Base-by-base conservation (phyloP, 2,888 invertebrate genomes). In the Neoaliturus tenellus region DNA sequence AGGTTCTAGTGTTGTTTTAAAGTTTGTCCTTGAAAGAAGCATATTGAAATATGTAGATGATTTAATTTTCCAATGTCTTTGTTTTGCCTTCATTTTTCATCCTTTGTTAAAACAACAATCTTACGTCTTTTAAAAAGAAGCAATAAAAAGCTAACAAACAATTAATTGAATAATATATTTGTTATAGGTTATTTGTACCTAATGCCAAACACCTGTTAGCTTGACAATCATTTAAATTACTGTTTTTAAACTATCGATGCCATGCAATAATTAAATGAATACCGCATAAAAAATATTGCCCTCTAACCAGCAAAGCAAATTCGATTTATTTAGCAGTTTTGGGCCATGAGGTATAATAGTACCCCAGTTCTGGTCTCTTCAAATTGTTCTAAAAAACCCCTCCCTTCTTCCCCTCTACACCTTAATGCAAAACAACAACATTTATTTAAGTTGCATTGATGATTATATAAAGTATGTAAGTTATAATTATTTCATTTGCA, bases 351-450 rank as follows among this genome's bases (percentile, higher is more conserved):
- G 31, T 28, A 31, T 28, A 62, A 14, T 28, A 6, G 14, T 62
- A 23, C 14, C 51, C 51, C 23, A 14, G 5, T 71, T 71, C 41
- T 4, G n/a, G 71, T 39, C 41, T 39, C 41, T 71, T 39, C 12
- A 23, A 39, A n/a, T 71, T 20, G n/a, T 39, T 39, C 23, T 33
- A 39, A 39, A 71, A 23, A 39, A 23, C n/a, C 31, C 33, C 69
- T 25, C 33, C 69, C n/a, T 35, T 69, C 35, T 69, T 20, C 35
- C 35, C 35, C 71, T 39, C n/a, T 39, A 39, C 41, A 35, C 71
- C 25, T 71, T 39, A 75, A 75, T 25, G 75, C 75, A 75, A 75
- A 75, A 75, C 75, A 75, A 75, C 75, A 75, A 75, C 75, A 75
- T 17, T 55, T 55, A 62, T 20, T 62, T 62, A 2, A 31, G 28